Evolutionary conservation across 1,140 invertebrate species (phyloP), one percentile per base, ranked within the genome.

Genomic region (Aphaenogaster rudis): DNA sequence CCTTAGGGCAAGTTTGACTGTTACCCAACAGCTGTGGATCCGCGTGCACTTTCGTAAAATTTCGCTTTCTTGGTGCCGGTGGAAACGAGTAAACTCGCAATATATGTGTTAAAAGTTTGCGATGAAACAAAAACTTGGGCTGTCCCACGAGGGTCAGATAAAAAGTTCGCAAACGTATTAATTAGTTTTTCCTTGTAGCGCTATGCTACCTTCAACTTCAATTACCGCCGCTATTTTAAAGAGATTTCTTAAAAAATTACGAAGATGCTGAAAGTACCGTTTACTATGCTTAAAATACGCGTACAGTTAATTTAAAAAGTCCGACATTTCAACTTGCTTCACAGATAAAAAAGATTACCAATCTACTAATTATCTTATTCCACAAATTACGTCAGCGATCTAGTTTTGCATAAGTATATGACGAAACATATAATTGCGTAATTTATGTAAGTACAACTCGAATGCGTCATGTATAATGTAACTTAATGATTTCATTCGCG

Each of bases 1-100:
- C 88, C 88, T 66, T 42, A n/a, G 45, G 67, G 89, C 72, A 79
- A 87, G 64, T 90, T 90, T 77, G 87, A 71, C 87, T 88, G 89
- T 81, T 90, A 74, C 54, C 50, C 84, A 59, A 52, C 88, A 85
- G 74, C 88, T 71, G 74, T 42, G 57, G 36, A 45, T 77, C 36
- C 57, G 82, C 82, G 67, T 76, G 74, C 82, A 84, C 78, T 90
- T 87, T 87, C 86, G 84, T 79, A 50, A 84, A 90, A 90, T 90
- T 90, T 90, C 88, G 48, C 89, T 90, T 90, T 90, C 88, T 74
- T 61, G 54, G n/a, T 50, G 54, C 9, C 45, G n/a, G 74, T 42
- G 36, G 59, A 85, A 85, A 85, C 36, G 52, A 59, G 42, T 39
- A 74, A 82, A 59, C 67, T 74, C 39, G 52, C 80, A 8, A 84